phyloP scores from a whole-genome alignment of 2,113 vertebrate genomes.

The Rostratula benghalensis region DNA sequence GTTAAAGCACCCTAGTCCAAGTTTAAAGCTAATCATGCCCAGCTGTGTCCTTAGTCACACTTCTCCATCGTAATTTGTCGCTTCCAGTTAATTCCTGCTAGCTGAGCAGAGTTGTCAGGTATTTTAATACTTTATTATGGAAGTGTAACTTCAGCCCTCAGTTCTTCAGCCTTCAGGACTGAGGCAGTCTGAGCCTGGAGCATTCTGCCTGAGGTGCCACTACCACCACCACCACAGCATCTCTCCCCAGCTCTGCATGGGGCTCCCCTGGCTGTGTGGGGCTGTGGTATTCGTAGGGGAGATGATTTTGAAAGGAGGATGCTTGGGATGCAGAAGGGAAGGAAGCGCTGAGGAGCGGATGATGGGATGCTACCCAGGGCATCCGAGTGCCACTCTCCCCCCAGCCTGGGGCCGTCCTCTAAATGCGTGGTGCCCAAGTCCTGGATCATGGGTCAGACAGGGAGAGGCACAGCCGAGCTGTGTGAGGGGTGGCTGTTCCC shows the following conservation, averaged over 20 bases:
- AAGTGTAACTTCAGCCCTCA: neutral
- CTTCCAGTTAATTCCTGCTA: neutral
- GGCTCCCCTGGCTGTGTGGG: neutral
- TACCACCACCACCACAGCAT: fast-evolving
- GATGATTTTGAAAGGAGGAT: fast-evolving
- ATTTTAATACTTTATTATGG: neutral
- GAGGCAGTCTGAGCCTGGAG: neutral
- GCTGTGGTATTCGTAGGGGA: fast-evolving
- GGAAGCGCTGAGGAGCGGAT: neutral
- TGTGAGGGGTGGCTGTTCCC: neutral
- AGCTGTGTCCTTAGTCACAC: neutral
- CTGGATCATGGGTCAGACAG: fast-evolving
- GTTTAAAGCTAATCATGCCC: neutral
- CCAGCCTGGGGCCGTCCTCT: fast-evolving
- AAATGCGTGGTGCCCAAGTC: neutral
- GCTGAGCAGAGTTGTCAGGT: neutral
- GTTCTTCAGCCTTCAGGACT: neutral
- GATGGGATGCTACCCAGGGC: neutral
- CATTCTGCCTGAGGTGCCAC: neutral
- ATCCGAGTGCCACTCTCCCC: neutral
- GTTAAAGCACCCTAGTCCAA: neutral
- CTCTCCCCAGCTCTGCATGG: neutral
- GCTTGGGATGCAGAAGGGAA: neutral
- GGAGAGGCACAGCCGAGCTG: fast-evolving
- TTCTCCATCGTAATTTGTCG: neutral